Conservation (phyloP, 2,113 vertebrate genomes). For the Lepus americanus region DNA sequence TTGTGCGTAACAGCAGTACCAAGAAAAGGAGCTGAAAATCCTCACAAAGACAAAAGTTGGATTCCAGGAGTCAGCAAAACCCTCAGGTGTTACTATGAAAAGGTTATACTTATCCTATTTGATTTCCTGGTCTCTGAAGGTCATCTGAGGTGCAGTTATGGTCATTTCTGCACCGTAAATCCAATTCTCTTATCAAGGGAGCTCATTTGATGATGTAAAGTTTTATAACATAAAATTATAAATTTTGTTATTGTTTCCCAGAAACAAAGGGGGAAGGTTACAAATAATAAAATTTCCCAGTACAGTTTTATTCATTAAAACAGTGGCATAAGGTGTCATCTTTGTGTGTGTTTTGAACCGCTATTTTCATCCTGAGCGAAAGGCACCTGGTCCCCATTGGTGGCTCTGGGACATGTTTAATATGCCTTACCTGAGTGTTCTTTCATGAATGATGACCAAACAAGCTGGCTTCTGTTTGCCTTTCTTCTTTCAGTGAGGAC, state of each 20-base stretch:
- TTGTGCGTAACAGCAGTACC: not conserved
- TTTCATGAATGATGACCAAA: constrained; percentile 35
- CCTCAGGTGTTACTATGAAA: not conserved
- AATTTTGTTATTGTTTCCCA: not conserved
- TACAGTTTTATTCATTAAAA: not conserved
- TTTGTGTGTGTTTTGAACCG: not conserved
- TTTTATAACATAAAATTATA: not conserved
- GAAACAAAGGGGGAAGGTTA: not conserved
- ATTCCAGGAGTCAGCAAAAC: constrained; percentile 45
- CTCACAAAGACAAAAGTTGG: not conserved
- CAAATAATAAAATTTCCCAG: not conserved
- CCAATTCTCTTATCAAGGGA: constrained; percentile 7
- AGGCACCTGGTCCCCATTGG: not conserved
- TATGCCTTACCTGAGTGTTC: not conserved
- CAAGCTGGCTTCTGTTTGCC: not conserved
- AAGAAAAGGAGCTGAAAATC: not conserved
- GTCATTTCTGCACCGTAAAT: not conserved
- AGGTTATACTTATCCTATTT: not conserved
- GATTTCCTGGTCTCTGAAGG: not conserved
- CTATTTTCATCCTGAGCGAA: not conserved
- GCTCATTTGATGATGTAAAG: not conserved
- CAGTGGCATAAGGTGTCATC: not conserved
- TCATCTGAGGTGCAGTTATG: not conserved
- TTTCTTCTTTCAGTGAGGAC: constrained; percentile 31
- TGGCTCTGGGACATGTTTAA: not conserved